These are phyloP conservation scores for Mythimna loreyi DNA, from an alignment of 2,888 invertebrate genomes.

Conservation along the genomic window DNA sequence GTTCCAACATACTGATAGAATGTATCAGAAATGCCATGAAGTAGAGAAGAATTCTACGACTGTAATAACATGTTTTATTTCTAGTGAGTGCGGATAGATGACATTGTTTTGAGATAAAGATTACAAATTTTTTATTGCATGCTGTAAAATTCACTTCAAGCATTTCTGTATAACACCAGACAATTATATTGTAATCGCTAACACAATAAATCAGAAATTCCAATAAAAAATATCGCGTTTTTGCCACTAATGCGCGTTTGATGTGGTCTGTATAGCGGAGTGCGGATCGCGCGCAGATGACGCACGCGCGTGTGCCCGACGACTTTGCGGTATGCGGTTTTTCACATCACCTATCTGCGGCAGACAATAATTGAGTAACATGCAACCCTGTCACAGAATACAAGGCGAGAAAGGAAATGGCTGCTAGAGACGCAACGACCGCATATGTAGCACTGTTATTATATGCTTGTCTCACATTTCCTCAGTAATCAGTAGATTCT, in stretches of 20 bases:
- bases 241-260: constrained; percentile 65
- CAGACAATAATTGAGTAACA: constrained; percentile 68
- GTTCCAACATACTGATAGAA: constrained; percentile 32
- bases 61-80: constrained; percentile 3
- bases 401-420: constrained; percentile 72
- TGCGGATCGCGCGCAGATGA: constrained; percentile 54
- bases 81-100: neutral
- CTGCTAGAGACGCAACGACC: constrained; percentile 62
- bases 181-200: constrained; percentile 45
- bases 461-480: constrained; percentile 61
- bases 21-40: constrained; percentile 1
- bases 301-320: constrained; percentile 67
- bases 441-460: constrained; percentile 67
- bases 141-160: constrained; percentile 32
- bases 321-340: constrained; percentile 79
- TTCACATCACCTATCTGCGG: constrained; percentile 76
- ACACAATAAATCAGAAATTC: constrained; percentile 40
- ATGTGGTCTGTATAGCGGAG: constrained; percentile 61
- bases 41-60: constrained; percentile 14
- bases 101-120: constrained; percentile 1
- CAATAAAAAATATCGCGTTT: constrained; percentile 33
- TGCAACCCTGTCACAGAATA: constrained; percentile 63
- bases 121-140: constrained; percentile 6
- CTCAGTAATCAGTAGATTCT: constrained; percentile 51
- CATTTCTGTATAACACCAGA: constrained; percentile 31